Evolutionary conservation across 2,888 invertebrate species (phyloP), one percentile per base, ranked within the genome.

Genomic region (Aelia acuminata): DNA sequence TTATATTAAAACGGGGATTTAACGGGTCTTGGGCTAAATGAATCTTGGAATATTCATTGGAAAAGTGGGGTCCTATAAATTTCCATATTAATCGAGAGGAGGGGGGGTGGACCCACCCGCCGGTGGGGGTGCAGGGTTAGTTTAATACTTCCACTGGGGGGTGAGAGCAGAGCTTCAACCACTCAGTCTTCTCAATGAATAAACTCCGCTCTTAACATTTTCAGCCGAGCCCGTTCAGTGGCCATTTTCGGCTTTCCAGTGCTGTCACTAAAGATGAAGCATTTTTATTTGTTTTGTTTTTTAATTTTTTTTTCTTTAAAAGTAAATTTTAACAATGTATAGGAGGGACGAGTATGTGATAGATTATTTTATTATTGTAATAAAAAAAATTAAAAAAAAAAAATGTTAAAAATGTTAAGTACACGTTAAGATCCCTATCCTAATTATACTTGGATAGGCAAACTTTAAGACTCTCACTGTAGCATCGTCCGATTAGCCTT

Each of bases 41-140:
- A 85, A 85, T 85, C 50, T 50, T 85, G 85, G 85, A 85, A 85
- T 85, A 85, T 85, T 85, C 85, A 85, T 85, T 85, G 85, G 85
- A 85, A 85, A 85, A 85, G 85, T 85, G 85, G 85, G 85, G 85
- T 53, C 85, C 53, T 53, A 85, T 85, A 85, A 85, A 85, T 85
- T 85, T 85, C 85, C 85, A 85, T 85, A 85, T 85, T 85, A 85
- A 85, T 85, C 85, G 50, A 53, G 53, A 53, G 53, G 7, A 3
- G 26, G 84, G 85, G 39, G 85, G 39, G 39, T 20, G 31, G 11
- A 7, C n/a, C 26, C 48, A 1, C 49, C 3, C 50, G 18, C 48
- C 49, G n/a, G 22, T 2, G 35, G 26, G 35, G 35, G 50, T 35
- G 8, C 50, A 49, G 85, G 85, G 53, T 85, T 85, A 85, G 85